These are phyloP conservation scores for Pan troglodytes DNA, from an alignment of 2,113 vertebrate genomes.

Conservation along the genomic window NHGRI_mPanTro3-v2.1_pri NC_086015.1:183126501-183127000, in stretches of 20 bases:
- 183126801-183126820: not conserved
- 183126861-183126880: not conserved
- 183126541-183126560: not conserved
- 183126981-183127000: not conserved
- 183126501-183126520: not conserved
- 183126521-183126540: not conserved
- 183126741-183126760: not conserved
- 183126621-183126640: not conserved
- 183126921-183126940: not conserved
- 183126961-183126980: not conserved
- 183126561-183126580: not conserved
- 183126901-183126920: not conserved
- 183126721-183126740: not conserved
- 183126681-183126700: not conserved
- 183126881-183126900: not conserved
- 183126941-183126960: not conserved
- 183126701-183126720: not conserved
- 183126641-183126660: conserved; percentile 4
- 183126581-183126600: not conserved
- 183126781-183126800: not conserved
- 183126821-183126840: not conserved
- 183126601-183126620: not conserved
- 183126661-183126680: not conserved
- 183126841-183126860: not conserved
- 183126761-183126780: not conserved